These are phyloP conservation scores for Pelodiscus sinensis DNA, from an alignment of 2,113 vertebrate genomes.

Conservation along the genomic window DNA sequence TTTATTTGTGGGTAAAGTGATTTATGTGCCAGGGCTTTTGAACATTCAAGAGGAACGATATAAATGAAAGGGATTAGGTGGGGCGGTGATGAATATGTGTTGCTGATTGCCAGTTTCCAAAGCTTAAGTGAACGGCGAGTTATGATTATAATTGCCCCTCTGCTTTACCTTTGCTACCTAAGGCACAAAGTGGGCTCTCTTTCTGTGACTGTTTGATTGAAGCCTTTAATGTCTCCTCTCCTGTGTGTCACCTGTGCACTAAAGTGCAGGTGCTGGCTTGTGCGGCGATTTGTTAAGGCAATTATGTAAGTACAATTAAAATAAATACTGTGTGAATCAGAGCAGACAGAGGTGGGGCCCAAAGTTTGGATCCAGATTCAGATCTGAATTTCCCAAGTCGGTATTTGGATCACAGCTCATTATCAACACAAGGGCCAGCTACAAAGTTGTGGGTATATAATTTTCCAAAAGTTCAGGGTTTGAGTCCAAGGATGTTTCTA, in stretches of 20 bases:
- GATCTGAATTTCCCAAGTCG: neutral
- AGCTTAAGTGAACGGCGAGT: neutral
- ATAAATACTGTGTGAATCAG: neutral
- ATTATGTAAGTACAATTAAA: neutral
- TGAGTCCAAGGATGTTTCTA: too few species aligned
- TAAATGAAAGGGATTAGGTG: neutral
- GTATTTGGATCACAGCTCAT: neutral
- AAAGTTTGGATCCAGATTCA: neutral
- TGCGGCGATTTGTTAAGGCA: neutral
- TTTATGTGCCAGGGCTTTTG: neutral
- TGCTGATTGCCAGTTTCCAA: neutral
- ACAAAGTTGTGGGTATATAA: too few species aligned
- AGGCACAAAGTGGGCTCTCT: neutral
- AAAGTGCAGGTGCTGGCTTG: neutral
- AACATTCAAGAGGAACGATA: neutral
- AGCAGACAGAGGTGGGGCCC: neutral
- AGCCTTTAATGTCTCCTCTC: neutral
- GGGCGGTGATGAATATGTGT: neutral
- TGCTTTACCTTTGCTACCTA: neutral
- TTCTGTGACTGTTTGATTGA: neutral
- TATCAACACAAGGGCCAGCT: too few species aligned
- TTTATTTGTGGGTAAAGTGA: neutral
- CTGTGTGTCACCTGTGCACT: neutral
- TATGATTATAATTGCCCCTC: neutral
- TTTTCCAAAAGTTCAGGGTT: too few species aligned